Conservation (phyloP, 2,888 invertebrate genomes). For the Dryobotodes eremita region DNA sequence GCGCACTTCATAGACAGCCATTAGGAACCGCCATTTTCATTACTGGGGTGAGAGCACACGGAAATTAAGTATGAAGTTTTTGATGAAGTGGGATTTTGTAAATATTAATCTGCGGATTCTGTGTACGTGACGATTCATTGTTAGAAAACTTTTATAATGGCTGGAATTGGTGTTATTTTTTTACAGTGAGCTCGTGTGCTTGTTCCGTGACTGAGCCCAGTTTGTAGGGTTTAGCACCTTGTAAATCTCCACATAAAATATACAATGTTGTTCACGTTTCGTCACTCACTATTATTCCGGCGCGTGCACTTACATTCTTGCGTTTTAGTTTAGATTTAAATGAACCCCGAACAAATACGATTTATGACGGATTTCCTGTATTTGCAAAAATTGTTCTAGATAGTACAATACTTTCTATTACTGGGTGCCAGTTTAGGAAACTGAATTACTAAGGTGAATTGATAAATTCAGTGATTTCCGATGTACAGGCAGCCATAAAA, state of each 20-base stretch:
- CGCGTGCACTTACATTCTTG: conserved; percentile 73
- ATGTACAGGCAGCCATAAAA: background rate
- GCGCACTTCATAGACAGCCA: conserved; percentile 69
- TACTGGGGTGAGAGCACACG: conserved; percentile 52
- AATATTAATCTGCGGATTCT: conserved; percentile 40
- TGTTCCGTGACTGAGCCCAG: conserved; percentile 83
- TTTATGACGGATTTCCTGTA: conserved; percentile 23
- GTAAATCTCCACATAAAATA: conserved; percentile 87
- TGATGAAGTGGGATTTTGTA: conserved; percentile 32
- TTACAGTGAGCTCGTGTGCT: conserved; percentile 63
- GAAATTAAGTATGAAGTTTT: conserved; percentile 40
- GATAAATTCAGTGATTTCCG: background rate
- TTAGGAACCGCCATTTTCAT: conserved; percentile 59
- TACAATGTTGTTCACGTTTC: conserved; percentile 83
- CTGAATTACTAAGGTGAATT: background rate
- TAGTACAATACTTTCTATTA: background rate
- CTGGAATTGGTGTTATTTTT: conserved; percentile 57
- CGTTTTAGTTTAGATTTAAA: conserved; percentile 72
- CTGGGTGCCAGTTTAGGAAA: background rate
- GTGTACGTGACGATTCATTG: conserved; percentile 50
- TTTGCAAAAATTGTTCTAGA: conserved; percentile 5
- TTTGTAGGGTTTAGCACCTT: conserved; percentile 84
- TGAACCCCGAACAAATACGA: conserved; percentile 62
- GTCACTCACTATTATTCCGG: conserved; percentile 73
- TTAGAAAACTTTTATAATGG: conserved; percentile 49